Conservation (phyloP, 2,888 invertebrate species). For the Trisateles emortualis region DNA sequence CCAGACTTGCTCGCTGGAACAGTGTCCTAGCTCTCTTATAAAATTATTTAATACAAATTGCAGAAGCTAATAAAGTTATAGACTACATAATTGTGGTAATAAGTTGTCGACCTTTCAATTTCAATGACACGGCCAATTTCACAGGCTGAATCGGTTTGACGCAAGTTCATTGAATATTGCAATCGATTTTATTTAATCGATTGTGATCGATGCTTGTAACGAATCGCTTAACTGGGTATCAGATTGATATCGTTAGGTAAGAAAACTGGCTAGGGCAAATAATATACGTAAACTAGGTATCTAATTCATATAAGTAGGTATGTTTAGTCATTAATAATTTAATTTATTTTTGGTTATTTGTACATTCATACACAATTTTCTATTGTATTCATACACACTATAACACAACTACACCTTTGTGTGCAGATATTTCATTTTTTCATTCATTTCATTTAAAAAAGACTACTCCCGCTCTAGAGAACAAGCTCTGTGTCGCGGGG, state of each 20-base stretch:
- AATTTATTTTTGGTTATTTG: too few relatives aligned
- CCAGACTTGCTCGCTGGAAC: too few relatives aligned
- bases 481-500: too few relatives aligned
- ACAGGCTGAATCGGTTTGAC: slow-evolving; percentile 32
- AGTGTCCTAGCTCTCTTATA: too few relatives aligned
- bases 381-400: too few relatives aligned
- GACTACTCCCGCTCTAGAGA: too few relatives aligned
- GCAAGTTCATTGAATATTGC: slow-evolving; percentile 33
- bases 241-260: slow-evolving; percentile 15
- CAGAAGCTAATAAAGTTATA: background rate
- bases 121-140: slow-evolving; percentile 51
- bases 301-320: too few relatives aligned
- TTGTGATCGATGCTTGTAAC: slow-evolving; percentile 26
- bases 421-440: too few relatives aligned
- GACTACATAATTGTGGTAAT: slow-evolving; percentile 9
- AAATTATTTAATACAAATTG: background rate
- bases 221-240: slow-evolving; percentile 25
- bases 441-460: too few relatives aligned
- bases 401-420: too few relatives aligned
- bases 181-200: slow-evolving; percentile 39
- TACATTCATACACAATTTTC: too few relatives aligned
- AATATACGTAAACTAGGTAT: background rate
- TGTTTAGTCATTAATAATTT: too few relatives aligned
- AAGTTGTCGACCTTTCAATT: slow-evolving; percentile 14
- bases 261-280: background rate